Evolutionary conservation across 2,888 invertebrate genomes (phyloP).

Genomic region (Sarcophaga carnaria): DNA sequence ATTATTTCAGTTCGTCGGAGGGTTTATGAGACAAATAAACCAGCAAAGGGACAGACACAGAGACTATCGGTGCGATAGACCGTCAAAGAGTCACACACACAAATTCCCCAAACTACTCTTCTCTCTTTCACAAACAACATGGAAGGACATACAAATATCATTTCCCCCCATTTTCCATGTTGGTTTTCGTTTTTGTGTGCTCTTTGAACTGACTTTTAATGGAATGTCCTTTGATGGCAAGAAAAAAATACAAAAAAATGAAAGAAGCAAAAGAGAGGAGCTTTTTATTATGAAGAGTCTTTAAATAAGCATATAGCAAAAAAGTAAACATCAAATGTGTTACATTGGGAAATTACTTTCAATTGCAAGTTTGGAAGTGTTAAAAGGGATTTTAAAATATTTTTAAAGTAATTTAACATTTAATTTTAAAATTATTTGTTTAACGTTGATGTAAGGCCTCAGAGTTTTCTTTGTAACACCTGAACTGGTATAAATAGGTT

Average conservation of each 20-base stretch:
- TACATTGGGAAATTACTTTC: not conserved
- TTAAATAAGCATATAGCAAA: not conserved
- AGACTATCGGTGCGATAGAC: not conserved
- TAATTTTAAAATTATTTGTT: too few species aligned
- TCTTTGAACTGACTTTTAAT: slow-evolving; percentile 46
- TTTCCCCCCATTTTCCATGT: not conserved
- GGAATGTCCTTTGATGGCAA: slow-evolving; percentile 49
- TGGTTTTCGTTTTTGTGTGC: slow-evolving; percentile 9
- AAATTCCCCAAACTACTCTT: not conserved
- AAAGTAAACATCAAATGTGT: not conserved
- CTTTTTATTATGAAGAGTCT: not conserved
- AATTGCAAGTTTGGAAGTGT: not conserved
- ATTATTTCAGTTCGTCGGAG: slow-evolving; percentile 51
- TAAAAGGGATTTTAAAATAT: not conserved
- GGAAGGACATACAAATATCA: slow-evolving; percentile 9
- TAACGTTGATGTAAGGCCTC: too few species aligned
- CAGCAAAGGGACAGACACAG: not conserved
- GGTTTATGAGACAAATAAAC: slow-evolving; percentile 48
- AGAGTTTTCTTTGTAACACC: too few species aligned
- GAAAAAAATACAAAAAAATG: not conserved
- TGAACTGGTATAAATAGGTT: too few species aligned
- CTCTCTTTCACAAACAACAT: not conserved
- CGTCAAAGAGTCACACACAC: slow-evolving; percentile 2
- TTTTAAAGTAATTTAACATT: not conserved
- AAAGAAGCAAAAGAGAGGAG: not conserved